These are phyloP conservation scores for Apodemia duryi DNA, from an alignment of 2,888 invertebrate genomes.

Conservation along the genomic window DNA sequence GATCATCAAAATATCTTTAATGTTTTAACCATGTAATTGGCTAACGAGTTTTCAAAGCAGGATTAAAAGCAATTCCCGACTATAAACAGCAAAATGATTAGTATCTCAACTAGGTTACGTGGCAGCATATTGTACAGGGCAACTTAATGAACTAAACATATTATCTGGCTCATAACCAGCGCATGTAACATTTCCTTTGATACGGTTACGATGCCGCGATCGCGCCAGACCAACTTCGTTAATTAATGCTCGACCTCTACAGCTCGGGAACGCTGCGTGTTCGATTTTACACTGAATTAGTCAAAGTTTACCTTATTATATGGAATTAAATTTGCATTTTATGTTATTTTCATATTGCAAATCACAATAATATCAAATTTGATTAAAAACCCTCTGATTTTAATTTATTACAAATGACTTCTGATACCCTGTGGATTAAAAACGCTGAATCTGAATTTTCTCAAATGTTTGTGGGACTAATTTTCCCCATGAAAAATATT, in stretches of 20 bases:
- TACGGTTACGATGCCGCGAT: background rate
- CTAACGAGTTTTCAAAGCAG: background rate
- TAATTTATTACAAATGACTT: too few species aligned
- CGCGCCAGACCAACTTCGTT: constrained; percentile 7
- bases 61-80: background rate
- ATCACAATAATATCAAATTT: background rate
- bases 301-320: background rate
- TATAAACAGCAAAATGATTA: background rate
- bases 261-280: constrained; percentile 1
- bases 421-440: too few species aligned
- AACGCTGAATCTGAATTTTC: too few species aligned
- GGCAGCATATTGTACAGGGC: background rate
- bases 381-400: too few species aligned
- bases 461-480: too few species aligned
- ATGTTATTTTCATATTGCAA: background rate
- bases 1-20: too few species aligned
- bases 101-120: constrained; percentile 12
- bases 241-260: constrained; percentile 7
- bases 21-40: background rate
- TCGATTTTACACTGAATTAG: constrained; percentile 14
- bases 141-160: constrained; percentile 15
- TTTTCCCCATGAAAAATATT: too few species aligned
- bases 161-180: constrained; percentile 15
- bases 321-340: background rate
- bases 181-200: constrained; percentile 13